Conservation (phyloP, 2,113 vertebrate genomes). For the Pyxicephalus adspersus region DNA sequence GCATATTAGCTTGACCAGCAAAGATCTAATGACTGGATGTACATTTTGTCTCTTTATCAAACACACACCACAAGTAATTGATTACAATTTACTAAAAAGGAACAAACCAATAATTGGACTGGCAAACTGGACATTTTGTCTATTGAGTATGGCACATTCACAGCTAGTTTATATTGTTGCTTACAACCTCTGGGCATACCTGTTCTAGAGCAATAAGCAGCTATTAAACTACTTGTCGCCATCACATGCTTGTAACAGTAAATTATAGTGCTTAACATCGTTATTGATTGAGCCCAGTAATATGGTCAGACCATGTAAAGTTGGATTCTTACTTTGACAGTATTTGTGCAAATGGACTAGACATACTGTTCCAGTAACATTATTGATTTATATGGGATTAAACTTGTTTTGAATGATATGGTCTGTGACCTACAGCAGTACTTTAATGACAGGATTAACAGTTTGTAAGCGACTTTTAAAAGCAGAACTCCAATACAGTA, state of each 20-base stretch:
- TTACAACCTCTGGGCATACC: too few species aligned
- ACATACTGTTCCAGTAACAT: slow-evolving; percentile 9
- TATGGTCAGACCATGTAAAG: slow-evolving; percentile 16
- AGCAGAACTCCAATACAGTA: background rate
- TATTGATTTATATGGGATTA: slow-evolving; percentile 46
- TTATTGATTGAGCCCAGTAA: slow-evolving; percentile 19
- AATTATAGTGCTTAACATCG: background rate
- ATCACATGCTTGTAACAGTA: background rate
- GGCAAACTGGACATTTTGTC: too few species aligned
- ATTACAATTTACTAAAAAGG: too few species aligned
- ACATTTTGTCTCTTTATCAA: background rate
- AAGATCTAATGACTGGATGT: too few species aligned
- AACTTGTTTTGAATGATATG: slow-evolving; percentile 33
- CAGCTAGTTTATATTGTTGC: too few species aligned
- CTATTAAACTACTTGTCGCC: background rate
- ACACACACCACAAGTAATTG: too few species aligned
- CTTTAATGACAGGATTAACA: slow-evolving; percentile 38
- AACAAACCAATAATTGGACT: too few species aligned
- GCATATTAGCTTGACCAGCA: too few species aligned
- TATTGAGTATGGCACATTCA: too few species aligned
- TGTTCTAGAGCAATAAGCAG: background rate
- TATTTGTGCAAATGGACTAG: slow-evolving; percentile 35
- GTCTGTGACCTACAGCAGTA: slow-evolving; percentile 12
- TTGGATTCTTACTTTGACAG: slow-evolving; percentile 24
- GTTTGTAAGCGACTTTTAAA: background rate